phyloP scores from a whole-genome alignment of 2,888 invertebrate genomes.

The Noctua janthe region DNA sequence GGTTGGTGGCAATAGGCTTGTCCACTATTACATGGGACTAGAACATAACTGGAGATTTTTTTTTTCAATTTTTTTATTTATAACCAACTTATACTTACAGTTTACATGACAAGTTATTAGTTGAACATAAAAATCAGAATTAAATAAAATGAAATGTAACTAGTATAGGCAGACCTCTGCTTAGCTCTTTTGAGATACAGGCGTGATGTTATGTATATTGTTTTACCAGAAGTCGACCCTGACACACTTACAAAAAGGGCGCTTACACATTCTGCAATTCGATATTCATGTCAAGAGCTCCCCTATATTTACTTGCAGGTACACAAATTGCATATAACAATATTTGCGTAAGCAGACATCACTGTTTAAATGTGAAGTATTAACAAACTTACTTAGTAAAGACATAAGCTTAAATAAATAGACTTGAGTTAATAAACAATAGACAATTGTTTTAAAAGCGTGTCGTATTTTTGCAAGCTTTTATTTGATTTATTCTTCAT shows the following conservation, averaged over 20 bases:
- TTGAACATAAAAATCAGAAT: no score
- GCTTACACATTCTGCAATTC: background rate
- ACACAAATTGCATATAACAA: constrained; percentile 19
- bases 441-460: background rate
- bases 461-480: no score
- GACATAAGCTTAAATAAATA: constrained; percentile 1
- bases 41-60: background rate
- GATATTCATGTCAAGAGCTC: constrained; percentile 29
- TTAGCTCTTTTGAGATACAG: background rate
- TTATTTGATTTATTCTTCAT: no score
- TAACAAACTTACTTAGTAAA: constrained; percentile 8
- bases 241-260: background rate
- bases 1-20: background rate
- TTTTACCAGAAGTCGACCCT: background rate
- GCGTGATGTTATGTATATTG: background rate
- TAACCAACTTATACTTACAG: no score
- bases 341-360: background rate
- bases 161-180: no score
- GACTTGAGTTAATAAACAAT: background rate
- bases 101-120: no score
- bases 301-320: constrained; percentile 1
- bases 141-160: no score
- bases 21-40: background rate
- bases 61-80: no score
- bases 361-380: constrained; percentile 6